phyloP scores from a whole-genome alignment of 2,888 invertebrate genomes.

The Alviniconcha strummeri region DNA sequence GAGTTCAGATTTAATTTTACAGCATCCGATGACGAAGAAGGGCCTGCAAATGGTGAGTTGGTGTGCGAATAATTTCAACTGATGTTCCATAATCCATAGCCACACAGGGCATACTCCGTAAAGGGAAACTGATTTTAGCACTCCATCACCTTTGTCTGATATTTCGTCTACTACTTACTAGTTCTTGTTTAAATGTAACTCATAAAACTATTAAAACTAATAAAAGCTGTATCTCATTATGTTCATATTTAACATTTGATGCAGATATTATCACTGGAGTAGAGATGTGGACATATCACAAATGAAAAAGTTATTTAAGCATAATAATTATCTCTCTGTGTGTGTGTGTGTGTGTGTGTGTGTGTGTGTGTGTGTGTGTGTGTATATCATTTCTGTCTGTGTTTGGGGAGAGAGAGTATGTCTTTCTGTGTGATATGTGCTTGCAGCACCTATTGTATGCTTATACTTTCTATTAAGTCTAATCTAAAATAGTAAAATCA shows the following conservation, averaged over 20 bases:
- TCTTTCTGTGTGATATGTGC: too few species aligned
- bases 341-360: neutral
- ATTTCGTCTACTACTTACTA: too few species aligned
- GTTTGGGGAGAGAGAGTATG: too few species aligned
- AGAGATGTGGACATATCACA: neutral
- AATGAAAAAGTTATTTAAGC: neutral
- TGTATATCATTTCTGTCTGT: neutral
- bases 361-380: neutral
- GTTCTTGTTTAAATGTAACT: too few species aligned
- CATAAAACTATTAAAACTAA: too few species aligned
- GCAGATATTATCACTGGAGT: neutral
- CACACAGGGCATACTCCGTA: too few species aligned
- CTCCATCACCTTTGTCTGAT: neutral
- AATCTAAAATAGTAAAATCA: too few species aligned
- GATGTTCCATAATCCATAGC: too few species aligned
- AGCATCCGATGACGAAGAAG: constrained; percentile 7
- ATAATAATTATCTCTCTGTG: neutral
- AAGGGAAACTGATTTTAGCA: neutral
- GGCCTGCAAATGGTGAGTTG: neutral
- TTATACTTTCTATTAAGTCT: too few species aligned
- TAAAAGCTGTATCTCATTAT: neutral
- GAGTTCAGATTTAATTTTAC: constrained; percentile 21
- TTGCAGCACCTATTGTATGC: too few species aligned
- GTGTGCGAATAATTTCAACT: neutral
- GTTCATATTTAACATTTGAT: neutral